phyloP scores from a whole-genome alignment of 2,888 invertebrate species.

The Lamproptera curius region DNA sequence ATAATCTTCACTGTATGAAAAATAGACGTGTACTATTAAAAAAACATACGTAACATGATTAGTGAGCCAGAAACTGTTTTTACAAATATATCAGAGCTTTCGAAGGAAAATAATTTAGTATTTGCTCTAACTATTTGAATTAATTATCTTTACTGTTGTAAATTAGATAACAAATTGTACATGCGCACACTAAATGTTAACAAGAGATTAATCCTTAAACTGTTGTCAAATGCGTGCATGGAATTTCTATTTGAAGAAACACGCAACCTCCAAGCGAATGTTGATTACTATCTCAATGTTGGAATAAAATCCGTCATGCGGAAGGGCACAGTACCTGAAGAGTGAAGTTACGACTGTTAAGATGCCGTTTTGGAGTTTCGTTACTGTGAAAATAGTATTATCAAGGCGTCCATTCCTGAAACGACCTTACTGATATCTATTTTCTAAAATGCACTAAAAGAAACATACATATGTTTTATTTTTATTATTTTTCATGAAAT shows the following conservation, averaged over 20 bases:
- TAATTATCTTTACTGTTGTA: background rate
- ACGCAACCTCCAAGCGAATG: constrained; percentile 1
- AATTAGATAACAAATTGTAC: background rate
- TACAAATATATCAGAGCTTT: background rate
- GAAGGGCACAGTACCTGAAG: background rate
- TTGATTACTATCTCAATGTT: background rate
- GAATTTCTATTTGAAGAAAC: background rate
- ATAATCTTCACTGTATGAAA: too few species aligned
- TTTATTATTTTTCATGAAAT: too few species aligned
- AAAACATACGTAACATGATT: too few species aligned
- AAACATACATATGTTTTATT: too few species aligned
- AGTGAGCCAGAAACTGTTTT: too few species aligned
- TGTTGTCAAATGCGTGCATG: background rate
- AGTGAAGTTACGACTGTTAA: background rate
- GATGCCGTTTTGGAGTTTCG: background rate
- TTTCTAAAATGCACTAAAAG: too few species aligned
- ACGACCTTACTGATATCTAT: too few species aligned
- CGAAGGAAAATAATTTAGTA: background rate
- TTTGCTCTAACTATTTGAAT: background rate
- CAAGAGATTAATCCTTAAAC: background rate
- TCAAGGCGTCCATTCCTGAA: too few species aligned
- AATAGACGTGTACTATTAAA: too few species aligned
- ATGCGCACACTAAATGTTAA: background rate
- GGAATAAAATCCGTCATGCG: background rate
- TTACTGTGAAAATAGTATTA: background rate